Evolutionary conservation across 2,113 vertebrate species (phyloP).

Genomic region (Patagioenas fasciata): DNA sequence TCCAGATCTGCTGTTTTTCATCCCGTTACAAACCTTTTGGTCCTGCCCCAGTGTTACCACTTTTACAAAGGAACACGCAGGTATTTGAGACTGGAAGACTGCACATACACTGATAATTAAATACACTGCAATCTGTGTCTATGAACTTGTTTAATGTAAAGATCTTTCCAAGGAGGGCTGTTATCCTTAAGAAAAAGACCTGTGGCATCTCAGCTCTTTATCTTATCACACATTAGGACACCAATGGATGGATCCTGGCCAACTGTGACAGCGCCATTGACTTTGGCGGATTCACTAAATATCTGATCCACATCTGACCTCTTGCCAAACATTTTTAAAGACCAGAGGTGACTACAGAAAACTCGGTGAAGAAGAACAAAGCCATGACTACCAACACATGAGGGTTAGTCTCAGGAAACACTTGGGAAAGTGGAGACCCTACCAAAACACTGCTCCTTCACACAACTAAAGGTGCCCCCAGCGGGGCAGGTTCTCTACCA

Average conservation of each 20-base stretch:
- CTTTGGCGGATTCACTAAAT: not conserved
- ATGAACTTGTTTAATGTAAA: not conserved
- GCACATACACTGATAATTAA: not conserved
- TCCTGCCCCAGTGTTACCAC: not conserved
- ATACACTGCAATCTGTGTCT: too few species aligned
- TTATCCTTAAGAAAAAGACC: not conserved
- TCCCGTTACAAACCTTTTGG: not conserved
- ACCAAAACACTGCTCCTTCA: not conserved
- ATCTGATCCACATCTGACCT: not conserved
- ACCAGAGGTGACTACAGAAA: not conserved
- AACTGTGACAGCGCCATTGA: not conserved
- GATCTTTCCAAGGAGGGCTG: not conserved
- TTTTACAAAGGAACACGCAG: not conserved
- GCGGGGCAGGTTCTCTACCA: not conserved
- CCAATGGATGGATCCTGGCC: not conserved
- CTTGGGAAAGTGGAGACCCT: not conserved
- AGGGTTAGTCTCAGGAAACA: not conserved
- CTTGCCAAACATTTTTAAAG: not conserved
- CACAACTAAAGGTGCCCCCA: not conserved
- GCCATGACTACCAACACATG: not conserved
- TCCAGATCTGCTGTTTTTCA: not conserved
- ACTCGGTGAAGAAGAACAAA: not conserved
- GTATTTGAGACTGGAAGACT: not conserved
- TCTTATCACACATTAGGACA: not conserved
- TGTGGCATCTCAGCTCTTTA: not conserved